Evolutionary conservation across 2,113 vertebrate species (phyloP), one percentile per base, ranked within the genome.

Genomic region (Atlantisia rogersi): DNA sequence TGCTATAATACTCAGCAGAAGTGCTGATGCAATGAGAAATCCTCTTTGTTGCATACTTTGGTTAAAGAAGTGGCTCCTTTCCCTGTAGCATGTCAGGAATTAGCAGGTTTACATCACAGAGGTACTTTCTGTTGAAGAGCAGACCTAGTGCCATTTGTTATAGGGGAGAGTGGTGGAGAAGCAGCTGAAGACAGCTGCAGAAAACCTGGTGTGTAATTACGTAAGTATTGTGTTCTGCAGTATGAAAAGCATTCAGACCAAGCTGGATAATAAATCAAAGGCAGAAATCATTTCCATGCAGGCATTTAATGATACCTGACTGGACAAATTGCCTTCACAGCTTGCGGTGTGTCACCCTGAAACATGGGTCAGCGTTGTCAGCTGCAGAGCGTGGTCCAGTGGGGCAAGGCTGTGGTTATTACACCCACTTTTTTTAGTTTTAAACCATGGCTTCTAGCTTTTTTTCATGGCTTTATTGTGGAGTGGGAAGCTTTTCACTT

Each of bases 1-100:
- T 0, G 0, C 82, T 0, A 0, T 44, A 60, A 26, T 3, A 5
- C 31, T n/a, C 21, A 15, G 46, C 37, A 42, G 31, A 53, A 68
- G 17, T 18, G 28, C 40, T 21, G 7, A 25, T n/a, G 17, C 29
- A 25, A 18, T 37, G 56, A 62, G 39, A 79, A 56, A 74, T 62
- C 10, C 37, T 73, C 29, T 60, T 67, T 42, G 56, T 56, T 19
- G 15, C 11, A 39, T 37, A 37, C 64, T 16, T 32, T 31, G 9
- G 16, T 35, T 40, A 32, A 73, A 39, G 55, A 56, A 32, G 18
- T 26, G 24, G 6, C 13, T 64, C 5, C 40, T 58, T 58, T 69
- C 35, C 50, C 42, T 19, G 15, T 9, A 60, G n/a, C 15, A 5
- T 1, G 0, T 59, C 39, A 8, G 37, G 9, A 25, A 3, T 12